Percentiles rank a stretch among this genome's conserved stretches.
Evolutionary conservation across 2,797 vertebrate genomes (phyloP).

Genomic region (Lemur catta): DNA sequence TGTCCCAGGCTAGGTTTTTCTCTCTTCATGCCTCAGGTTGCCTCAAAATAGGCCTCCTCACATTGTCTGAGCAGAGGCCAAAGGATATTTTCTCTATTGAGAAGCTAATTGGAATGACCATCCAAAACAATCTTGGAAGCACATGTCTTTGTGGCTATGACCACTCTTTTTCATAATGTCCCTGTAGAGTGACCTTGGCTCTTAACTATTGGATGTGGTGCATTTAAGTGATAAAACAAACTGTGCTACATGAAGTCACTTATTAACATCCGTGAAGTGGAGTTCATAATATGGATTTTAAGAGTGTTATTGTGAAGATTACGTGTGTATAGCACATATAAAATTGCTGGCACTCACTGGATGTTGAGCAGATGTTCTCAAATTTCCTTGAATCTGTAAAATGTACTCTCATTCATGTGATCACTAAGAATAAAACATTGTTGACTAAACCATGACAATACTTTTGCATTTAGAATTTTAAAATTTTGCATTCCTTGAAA

Average conservation of each 20-base stretch:
- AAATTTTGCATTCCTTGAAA: background rate
- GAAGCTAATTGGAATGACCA: background rate
- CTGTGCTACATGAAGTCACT: fast-evolving
- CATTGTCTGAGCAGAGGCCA: background rate
- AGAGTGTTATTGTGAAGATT: background rate
- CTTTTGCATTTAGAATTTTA: background rate
- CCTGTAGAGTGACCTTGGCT: background rate
- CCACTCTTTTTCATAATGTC: background rate
- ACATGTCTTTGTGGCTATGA: background rate
- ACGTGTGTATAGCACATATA: fast-evolving
- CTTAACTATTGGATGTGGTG: background rate
- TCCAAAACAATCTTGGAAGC: background rate
- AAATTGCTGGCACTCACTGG: background rate
- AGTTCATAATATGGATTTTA: background rate
- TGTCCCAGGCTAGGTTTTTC: background rate
- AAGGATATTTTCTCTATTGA: background rate
- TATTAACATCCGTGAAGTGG: background rate
- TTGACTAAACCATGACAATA: background rate
- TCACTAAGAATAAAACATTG: background rate
- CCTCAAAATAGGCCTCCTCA: background rate
- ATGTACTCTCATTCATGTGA: background rate
- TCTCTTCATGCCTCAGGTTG: background rate
- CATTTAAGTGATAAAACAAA: background rate
- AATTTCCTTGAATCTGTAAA: background rate
- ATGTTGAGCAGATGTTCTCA: background rate